phyloP scores from a whole-genome alignment of 2,113 vertebrate species.

The Coregonus clupeaformis region DNA sequence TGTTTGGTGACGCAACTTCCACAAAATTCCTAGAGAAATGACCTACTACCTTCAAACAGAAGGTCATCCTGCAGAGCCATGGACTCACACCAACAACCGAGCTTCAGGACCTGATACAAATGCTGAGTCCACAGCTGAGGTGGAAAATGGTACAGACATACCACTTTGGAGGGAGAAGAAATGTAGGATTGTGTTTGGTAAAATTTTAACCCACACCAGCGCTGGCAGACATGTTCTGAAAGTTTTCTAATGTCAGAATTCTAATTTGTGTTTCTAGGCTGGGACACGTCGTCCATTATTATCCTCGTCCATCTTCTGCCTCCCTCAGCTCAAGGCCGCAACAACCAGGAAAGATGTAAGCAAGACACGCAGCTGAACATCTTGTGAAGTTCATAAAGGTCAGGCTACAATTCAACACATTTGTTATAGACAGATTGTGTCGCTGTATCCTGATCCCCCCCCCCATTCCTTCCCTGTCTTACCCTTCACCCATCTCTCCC shows the following conservation, averaged over 20 bases:
- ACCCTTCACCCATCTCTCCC: too few relatives aligned
- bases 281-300: too few relatives aligned
- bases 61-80: not conserved
- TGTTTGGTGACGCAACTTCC: constrained; percentile 23
- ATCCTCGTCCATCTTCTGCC: too few relatives aligned
- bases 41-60: not conserved
- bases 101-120: not conserved
- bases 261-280: too few relatives aligned
- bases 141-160: not conserved
- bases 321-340: not conserved
- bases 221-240: constrained; percentile 5
- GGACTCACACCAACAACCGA: not conserved
- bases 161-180: too few relatives aligned
- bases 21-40: constrained; percentile 19
- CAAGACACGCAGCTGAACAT: not conserved
- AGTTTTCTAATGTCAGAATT: too few relatives aligned
- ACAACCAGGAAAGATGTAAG: not conserved
- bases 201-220: too few relatives aligned
- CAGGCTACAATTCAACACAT: not conserved
- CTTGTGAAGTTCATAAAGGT: constrained; percentile 8
- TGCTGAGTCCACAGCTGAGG: not conserved
- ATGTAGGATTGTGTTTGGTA: too few relatives aligned
- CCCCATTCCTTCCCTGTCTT: too few relatives aligned
- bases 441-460: too few relatives aligned
- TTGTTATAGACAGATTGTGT: not conserved